Base-by-base conservation (phyloP, 1,140 invertebrate genomes). In the Drosophila trapezifrons region DNA sequence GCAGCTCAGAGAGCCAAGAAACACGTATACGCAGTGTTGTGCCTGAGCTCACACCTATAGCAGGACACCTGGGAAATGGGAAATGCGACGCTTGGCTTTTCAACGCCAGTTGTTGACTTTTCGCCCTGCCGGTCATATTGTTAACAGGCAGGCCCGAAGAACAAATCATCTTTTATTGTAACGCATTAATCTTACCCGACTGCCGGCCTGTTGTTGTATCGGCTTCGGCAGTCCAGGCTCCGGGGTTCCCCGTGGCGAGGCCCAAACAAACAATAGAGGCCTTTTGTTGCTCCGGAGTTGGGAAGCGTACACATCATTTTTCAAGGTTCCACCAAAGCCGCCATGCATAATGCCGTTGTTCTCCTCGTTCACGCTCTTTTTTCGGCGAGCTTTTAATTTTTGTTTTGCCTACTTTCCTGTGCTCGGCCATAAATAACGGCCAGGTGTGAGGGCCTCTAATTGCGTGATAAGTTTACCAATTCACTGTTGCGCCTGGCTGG, bases 151-250 rank as follows among this genome's bases (percentile, higher is more conserved):
- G 46, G 42, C 45, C 59, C 51, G 35, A 59, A 56, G 82, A 87
- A 87, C 83, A 87, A 86, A 86, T 86, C 83, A 86, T 83, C 79
- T 87, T 87, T 87, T 86, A 86, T 86, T 86, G 85, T 69, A 83
- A 77, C 79, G 67, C 83, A 86, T 86, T 86, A 86, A 86, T 86
- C 83, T 87, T 89, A 74, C 60, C 76, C 67, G 37, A 17, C 75
- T 22, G 35, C 29, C 25, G 49, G 46, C 38, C 22, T 54, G 29
- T 46, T 49, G 49, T 38, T 67, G 40, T 76, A 59, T 76, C 42
- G 71, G 60, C 55, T 37, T 42, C 62, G 56, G 62, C 79, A 83
- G 79, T 79, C 79, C 22, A 22, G 4, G 22, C 2, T n/a, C n/a
- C 80, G 76, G 70, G 87, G 79, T 70, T 86, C 59, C 22, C 32